These are phyloP conservation scores for Atherinomorus stipes DNA, from an alignment of 2,113 vertebrate genomes.

Conservation along the genomic window DNA sequence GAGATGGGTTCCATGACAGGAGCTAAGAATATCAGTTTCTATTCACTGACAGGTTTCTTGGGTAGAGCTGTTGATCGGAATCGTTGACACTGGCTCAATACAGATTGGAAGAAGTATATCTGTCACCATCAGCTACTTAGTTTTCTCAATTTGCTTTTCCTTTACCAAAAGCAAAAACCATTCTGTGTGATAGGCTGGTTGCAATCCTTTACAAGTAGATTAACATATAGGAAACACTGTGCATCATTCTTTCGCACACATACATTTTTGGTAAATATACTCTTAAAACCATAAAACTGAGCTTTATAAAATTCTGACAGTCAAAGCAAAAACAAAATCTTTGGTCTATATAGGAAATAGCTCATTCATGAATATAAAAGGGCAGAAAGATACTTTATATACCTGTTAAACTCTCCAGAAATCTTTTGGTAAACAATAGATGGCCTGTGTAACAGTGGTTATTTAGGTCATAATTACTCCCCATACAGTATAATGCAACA, in stretches of 20 bases:
- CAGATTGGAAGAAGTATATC: too few relatives aligned
- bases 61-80: too few relatives aligned
- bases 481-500: background rate
- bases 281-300: too few relatives aligned
- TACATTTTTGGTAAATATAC: too few relatives aligned
- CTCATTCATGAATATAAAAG: background rate
- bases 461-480: background rate
- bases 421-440: background rate
- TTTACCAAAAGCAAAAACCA: background rate
- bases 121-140: too few relatives aligned
- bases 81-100: too few relatives aligned
- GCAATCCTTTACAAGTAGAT: background rate
- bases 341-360: background rate
- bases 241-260: background rate
- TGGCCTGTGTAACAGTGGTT: background rate
- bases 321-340: background rate
- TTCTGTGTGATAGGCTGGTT: background rate
- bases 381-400: background rate
- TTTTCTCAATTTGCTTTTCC: too few relatives aligned
- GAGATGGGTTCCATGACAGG: background rate
- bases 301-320: too few relatives aligned
- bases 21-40: too few relatives aligned
- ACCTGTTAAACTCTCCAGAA: constrained; percentile 1
- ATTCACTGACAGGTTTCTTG: too few relatives aligned
- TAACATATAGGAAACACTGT: background rate